Evolutionary conservation across 2,888 invertebrate species (phyloP).

Genomic region (Minunthozetes semirufus): DNA sequence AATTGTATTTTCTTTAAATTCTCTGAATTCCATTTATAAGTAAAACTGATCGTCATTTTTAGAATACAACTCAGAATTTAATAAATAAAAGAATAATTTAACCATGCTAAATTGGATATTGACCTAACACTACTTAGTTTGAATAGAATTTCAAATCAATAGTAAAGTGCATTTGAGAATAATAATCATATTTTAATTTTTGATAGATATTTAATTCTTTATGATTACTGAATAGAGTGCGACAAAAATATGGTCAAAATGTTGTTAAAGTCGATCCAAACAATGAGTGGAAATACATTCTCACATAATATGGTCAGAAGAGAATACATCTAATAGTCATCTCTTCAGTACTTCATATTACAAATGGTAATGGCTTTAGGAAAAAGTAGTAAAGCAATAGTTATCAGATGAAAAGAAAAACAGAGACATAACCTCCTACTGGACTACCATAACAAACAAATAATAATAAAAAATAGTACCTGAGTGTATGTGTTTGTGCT

Average conservation of each 20-base stretch:
- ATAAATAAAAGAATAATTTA: too few species aligned
- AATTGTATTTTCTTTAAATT: too few species aligned
- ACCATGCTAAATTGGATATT: too few species aligned
- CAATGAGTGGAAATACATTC: background rate
- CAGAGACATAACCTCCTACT: background rate
- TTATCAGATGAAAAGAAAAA: background rate
- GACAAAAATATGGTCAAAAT: background rate
- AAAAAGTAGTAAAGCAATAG: conserved; percentile 3
- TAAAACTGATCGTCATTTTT: too few species aligned
- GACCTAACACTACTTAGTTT: too few species aligned
- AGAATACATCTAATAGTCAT: conserved; percentile 4
- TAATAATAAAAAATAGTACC: background rate
- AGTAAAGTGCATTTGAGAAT: too few species aligned
- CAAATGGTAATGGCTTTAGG: conserved; percentile 25
- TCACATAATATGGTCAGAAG: background rate
- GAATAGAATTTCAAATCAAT: too few species aligned
- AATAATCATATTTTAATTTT: too few species aligned
- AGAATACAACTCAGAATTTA: too few species aligned
- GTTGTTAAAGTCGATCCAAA: background rate
- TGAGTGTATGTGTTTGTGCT: background rate
- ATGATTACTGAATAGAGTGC: background rate
- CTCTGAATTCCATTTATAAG: too few species aligned
- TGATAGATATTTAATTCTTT: background rate
- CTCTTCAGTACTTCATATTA: conserved; percentile 14
- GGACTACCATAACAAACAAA: background rate